Evolutionary conservation across 2,113 vertebrate genomes (phyloP), one percentile per base, ranked within the genome.

Genomic region (Alouatta palliata): DNA sequence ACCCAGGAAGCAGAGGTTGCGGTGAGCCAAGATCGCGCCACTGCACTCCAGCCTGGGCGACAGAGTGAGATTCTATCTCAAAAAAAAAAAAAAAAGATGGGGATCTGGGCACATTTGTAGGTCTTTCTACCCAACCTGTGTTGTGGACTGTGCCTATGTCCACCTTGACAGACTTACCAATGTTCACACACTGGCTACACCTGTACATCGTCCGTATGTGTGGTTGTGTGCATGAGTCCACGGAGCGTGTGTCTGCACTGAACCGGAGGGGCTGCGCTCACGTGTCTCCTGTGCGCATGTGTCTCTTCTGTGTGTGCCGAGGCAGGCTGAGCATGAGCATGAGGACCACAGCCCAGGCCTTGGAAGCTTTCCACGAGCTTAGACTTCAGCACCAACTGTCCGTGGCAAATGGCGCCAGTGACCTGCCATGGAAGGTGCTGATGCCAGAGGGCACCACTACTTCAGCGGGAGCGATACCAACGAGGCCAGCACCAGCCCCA

Each of bases 321-420:
- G 98, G 73, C 99, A 99, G 98, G 99, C 99, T 27, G 99, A n/a
- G n/a, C 99, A 99, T 98, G 98, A 99, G 99, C 43, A 99, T 99
- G 94, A 98, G 99, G 76, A 99, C 99, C 0, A 98, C 99, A 43
- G 99, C 99, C 32, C 99, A 99, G 97, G 99, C 99, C 23, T 99
- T 99, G 20, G 99, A 99, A 97, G 99, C 99, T 77, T 99, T 99
- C 94, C 99, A 99, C 97, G 99, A 99, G 97, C 98, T 99, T 97
- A 99, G 99, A 95, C 98, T 99, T 97, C 99, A 99, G 98, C 98
- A 99, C 1, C 98, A 98, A 1, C 98, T 99, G 97, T 98, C 99
- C 96, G 98, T 98, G 2, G 98, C 98, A 0, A 98, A 99, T 0
- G 98, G 98, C 0, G 98, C 98, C 97, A 99, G 98, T 6, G 98